Evolutionary conservation across 2,113 vertebrate genomes (phyloP), one percentile per base, ranked within the genome.

Genomic region (Nettapus auritus): DNA sequence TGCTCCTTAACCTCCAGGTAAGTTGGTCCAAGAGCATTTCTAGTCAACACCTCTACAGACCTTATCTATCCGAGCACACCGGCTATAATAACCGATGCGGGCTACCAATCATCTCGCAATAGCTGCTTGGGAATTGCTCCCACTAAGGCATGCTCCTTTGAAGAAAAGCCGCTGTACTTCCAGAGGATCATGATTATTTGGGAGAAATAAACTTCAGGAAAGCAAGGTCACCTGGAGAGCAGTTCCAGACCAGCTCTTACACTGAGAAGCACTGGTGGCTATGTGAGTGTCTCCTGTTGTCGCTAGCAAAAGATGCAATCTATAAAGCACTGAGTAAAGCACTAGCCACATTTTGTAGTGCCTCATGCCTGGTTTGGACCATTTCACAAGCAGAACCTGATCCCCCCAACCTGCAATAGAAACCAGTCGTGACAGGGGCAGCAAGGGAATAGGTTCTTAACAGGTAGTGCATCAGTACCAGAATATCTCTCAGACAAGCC

Each of bases 1-100:
- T 92, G 36, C 59, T 90, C 73, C 86, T 93, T 93, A 84, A 90
- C 74, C 86, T 96, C 62, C 40, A 73, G 53, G 44, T 88, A 89
- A 76, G 77, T 66, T 96, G 70, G 66, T 94, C 74, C 63, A 60
- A 76, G 92, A 87, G 50, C 44, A 59, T 92, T 93, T 88, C 56
- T 62, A 84, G 83, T 76, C 82, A 89, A 76, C 16, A 50, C 44
- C 66, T 87, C 57, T 87, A 31, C 69, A 78, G 90, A 84, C 80
- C 73, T 94, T 81, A 62, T 90, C 44, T 62, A 66, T 57, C 77
- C 23, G 29, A 78, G 48, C 16, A 86, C 90, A 89, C 79, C 48
- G 13, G 29, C 86, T 77, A 4, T 82, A 92, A 82, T 91, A 90
- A 73, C 62, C 77, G 14, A 67, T 73, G 67, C 44, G 55, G 70